phyloP scores from a whole-genome alignment of 2,888 invertebrate species.

The Euproctis similis region DNA sequence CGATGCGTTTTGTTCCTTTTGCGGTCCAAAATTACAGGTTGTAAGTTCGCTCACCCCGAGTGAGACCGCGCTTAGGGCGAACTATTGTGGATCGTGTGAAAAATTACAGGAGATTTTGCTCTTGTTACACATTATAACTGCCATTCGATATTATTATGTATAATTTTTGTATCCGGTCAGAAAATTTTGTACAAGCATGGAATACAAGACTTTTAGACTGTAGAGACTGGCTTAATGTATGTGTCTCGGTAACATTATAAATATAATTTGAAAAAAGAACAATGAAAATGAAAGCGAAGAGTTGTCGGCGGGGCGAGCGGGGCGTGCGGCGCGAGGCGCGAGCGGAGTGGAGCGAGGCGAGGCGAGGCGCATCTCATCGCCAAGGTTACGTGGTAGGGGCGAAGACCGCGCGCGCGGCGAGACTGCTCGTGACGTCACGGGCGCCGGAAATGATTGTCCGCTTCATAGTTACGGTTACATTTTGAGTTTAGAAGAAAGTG shows the following conservation, averaged over 20 bases:
- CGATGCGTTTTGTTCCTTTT: slow-evolving; percentile 69
- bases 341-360: slow-evolving; percentile 12
- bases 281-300: slow-evolving; percentile 57
- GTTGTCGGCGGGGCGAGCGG: slow-evolving; percentile 5
- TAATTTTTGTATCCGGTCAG: slow-evolving; percentile 62
- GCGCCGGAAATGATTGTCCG: slow-evolving; percentile 72
- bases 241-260: slow-evolving; percentile 24
- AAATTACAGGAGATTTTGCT: slow-evolving; percentile 66
- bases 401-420: slow-evolving; percentile 45
- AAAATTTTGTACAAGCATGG: slow-evolving; percentile 37
- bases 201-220: slow-evolving; percentile 22
- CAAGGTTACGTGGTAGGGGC: slow-evolving; percentile 19
- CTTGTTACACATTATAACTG: slow-evolving; percentile 65
- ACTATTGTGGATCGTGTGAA: slow-evolving; percentile 73
- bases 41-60: slow-evolving; percentile 70
- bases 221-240: slow-evolving; percentile 12
- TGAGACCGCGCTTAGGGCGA: slow-evolving; percentile 69
- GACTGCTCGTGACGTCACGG: slow-evolving; percentile 68
- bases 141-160: slow-evolving; percentile 65
- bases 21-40: slow-evolving; percentile 75
- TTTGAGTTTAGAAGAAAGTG: slow-evolving; percentile 74
- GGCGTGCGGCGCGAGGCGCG: slow-evolving; percentile 17
- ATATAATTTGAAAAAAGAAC: slow-evolving; percentile 43
- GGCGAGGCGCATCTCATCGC: slow-evolving; percentile 25
- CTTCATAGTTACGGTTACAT: slow-evolving; percentile 72